Evolutionary conservation across 2,797 vertebrate species (phyloP).

Genomic region (Acropternis orthonyx): DNA sequence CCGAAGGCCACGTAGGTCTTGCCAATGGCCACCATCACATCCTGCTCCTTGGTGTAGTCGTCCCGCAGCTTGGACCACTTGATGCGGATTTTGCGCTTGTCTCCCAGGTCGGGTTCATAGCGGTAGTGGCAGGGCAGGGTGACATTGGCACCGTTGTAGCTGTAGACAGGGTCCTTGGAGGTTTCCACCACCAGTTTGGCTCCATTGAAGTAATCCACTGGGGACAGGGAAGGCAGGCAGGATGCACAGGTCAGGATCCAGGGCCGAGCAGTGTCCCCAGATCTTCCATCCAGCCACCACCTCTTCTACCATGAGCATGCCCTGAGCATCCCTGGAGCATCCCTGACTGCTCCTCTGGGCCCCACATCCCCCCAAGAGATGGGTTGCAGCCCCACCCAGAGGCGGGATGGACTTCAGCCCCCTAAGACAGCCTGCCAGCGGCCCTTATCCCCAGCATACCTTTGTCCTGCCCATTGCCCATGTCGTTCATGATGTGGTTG

Average conservation of each 20-base stretch:
- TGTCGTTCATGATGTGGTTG: slow-evolving; percentile 77
- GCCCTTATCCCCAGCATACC: slow-evolving; percentile 61
- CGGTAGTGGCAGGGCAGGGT: slow-evolving; percentile 86
- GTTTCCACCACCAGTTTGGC: slow-evolving; percentile 86
- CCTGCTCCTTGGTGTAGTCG: slow-evolving; percentile 78
- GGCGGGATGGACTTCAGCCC: neutral
- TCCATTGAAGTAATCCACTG: slow-evolving; percentile 78
- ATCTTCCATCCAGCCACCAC: neutral
- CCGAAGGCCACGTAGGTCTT: slow-evolving; percentile 82
- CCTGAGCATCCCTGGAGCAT: neutral
- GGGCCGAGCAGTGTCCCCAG: neutral
- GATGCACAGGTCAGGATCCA: neutral
- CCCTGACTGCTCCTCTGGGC: accelerated
- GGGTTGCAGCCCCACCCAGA: neutral
- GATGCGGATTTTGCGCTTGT: slow-evolving; percentile 80
- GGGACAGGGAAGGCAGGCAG: neutral
- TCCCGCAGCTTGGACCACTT: slow-evolving; percentile 89
- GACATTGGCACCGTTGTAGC: slow-evolving; percentile 81
- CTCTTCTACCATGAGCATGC: neutral
- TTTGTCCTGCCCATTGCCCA: slow-evolving; percentile 69
- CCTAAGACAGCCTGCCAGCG: neutral
- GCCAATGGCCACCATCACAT: slow-evolving; percentile 88
- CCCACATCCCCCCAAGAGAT: no score
- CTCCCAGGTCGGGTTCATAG: slow-evolving; percentile 76
- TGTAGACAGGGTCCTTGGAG: slow-evolving; percentile 76